Percentiles rank a stretch among this genome's conserved stretches.
Evolutionary conservation across 2,797 vertebrate genomes (phyloP).

Genomic region (Lagocephalus sceleratus): DNA sequence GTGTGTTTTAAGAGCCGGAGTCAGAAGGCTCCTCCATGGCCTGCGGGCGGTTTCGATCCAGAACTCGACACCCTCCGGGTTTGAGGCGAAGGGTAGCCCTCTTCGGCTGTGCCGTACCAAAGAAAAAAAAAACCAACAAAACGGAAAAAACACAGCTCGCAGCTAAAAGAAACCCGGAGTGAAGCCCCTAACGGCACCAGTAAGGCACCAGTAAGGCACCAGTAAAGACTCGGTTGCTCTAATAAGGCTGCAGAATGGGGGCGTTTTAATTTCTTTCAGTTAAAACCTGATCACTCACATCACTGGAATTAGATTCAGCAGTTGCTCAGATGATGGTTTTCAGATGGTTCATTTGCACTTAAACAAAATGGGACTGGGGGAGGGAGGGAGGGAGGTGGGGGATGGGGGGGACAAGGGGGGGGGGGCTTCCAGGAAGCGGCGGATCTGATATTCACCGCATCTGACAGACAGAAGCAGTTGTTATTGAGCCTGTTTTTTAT

Average conservation of each 20-base stretch:
- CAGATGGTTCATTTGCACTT: not conserved
- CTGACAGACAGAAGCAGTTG: constrained; percentile 5
- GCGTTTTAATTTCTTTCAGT: not conserved
- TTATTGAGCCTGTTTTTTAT: constrained; percentile 9
- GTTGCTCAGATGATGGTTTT: constrained; percentile 5
- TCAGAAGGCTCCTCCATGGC: no score
- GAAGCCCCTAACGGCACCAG: not conserved
- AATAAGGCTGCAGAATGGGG: no score
- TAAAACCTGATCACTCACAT: not conserved
- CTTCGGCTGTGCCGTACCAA: no score
- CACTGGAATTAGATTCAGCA: not conserved
- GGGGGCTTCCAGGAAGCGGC: no score
- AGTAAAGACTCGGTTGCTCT: no score
- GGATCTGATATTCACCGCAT: constrained; percentile 2
- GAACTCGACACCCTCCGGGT: no score
- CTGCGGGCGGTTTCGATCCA: no score
- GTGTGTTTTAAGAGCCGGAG: no score
- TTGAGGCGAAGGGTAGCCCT: no score
- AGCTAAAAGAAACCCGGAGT: no score
- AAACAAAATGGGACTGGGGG: not conserved
- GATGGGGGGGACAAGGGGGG: not conserved
- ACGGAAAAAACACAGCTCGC: no score
- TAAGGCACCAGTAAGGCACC: not conserved
- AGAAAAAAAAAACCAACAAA: no score
- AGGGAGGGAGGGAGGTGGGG: not conserved